A percentile compares a stretch with the other conserved stretches of the same genome.
Evolutionary conservation across 1,140 invertebrate genomes (phyloP).

Genomic region (Hylaeus anthracinus): DNA sequence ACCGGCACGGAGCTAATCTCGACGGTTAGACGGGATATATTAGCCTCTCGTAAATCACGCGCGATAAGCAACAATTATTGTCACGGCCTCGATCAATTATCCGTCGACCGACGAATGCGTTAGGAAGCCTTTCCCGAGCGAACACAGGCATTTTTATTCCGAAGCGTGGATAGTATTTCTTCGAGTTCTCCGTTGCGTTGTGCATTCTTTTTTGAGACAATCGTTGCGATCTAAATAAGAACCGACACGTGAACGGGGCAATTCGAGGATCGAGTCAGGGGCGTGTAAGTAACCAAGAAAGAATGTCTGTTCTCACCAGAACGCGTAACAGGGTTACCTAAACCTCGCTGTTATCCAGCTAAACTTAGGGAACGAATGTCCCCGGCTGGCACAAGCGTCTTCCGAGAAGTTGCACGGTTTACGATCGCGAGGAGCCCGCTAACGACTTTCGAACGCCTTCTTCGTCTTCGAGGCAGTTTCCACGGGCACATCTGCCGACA

Average conservation of each 20-base stretch:
- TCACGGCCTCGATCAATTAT: constrained; percentile 35
- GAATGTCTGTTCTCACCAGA: background rate
- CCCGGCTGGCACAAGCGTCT: background rate
- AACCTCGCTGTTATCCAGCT: constrained; percentile 2
- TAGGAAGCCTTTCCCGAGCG: background rate
- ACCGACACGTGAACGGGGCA: no score
- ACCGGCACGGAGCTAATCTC: background rate
- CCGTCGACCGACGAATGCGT: background rate
- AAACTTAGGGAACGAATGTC: background rate
- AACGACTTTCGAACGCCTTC: constrained; percentile 16
- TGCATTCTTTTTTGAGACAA: no score
- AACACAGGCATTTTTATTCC: background rate
- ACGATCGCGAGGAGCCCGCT: constrained; percentile 15
- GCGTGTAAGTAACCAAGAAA: no score
- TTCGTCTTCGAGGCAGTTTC: constrained; percentile 8
- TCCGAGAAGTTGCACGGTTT: constrained; percentile 20
- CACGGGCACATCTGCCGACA: constrained; percentile 28
- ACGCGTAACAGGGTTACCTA: background rate
- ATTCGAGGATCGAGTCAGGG: no score
- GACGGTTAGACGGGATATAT: constrained; percentile 23
- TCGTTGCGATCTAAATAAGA: no score
- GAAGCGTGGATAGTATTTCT: no score
- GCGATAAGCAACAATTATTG: constrained; percentile 29
- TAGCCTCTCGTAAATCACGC: constrained; percentile 23
- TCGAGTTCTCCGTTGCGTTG: no score